Evolutionary conservation across 2,113 vertebrate species (phyloP).

Genomic region (Paralichthys olivaceus): DNA sequence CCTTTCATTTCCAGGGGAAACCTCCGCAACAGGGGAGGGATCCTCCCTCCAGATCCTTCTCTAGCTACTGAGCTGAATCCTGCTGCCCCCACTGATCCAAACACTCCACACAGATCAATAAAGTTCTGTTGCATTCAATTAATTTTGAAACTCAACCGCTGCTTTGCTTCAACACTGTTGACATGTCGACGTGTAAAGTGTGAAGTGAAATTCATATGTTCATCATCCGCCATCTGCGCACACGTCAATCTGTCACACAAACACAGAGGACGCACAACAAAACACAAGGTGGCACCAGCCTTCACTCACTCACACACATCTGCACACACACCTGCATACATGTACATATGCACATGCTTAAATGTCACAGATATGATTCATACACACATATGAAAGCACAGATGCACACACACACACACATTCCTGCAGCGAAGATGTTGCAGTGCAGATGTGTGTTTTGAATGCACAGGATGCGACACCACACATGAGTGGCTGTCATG

Average conservation of each 20-base stretch:
- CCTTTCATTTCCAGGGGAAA: too few species aligned
- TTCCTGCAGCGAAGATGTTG: slow-evolving; percentile 39
- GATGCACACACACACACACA: slow-evolving; percentile 46
- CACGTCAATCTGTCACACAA: slow-evolving; percentile 63
- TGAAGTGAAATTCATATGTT: slow-evolving; percentile 66
- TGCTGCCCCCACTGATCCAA: background rate
- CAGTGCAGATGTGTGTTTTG: slow-evolving; percentile 74
- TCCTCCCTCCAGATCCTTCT: background rate
- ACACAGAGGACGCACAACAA: slow-evolving; percentile 31
- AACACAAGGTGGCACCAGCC: slow-evolving; percentile 20
- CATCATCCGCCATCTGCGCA: slow-evolving; percentile 65
- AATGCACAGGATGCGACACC: slow-evolving; percentile 73
- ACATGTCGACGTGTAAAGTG: slow-evolving; percentile 53
- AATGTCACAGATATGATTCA: slow-evolving; percentile 47
- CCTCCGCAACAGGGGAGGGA: too few species aligned
- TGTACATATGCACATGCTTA: slow-evolving; percentile 47
- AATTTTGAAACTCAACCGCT: background rate
- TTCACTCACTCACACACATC: slow-evolving; percentile 27
- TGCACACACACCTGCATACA: slow-evolving; percentile 38
- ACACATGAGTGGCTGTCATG: slow-evolving; percentile 76
- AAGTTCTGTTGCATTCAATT: slow-evolving; percentile 16
- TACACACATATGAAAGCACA: slow-evolving; percentile 57
- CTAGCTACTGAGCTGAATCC: background rate
- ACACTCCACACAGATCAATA: slow-evolving; percentile 15
- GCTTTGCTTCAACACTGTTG: slow-evolving; percentile 34